phyloP scores from a whole-genome alignment of 2,113 vertebrate species.

The Bos taurus region ARS-UCD2.0 NC_037357.1:107536001-107536500 shows the following conservation, averaged over 20 bases:
- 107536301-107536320: constrained; percentile 88
- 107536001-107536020: constrained; percentile 86
- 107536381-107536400: constrained; percentile 89
- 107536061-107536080: constrained; percentile 88
- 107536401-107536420: constrained; percentile 90
- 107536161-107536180: constrained; percentile 90
- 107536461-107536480: constrained; percentile 77
- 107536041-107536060: constrained; percentile 87
- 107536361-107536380: constrained; percentile 92
- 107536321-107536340: constrained; percentile 91
- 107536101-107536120: constrained; percentile 78
- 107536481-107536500: constrained; percentile 89
- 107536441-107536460: constrained; percentile 86
- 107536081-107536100: constrained; percentile 85
- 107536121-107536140: constrained; percentile 70
- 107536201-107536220: constrained; percentile 89
- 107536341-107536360: constrained; percentile 85
- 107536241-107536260: constrained; percentile 90
- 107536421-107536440: constrained; percentile 87
- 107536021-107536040: constrained; percentile 82
- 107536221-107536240: constrained; percentile 85
- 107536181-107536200: constrained; percentile 89
- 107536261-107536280: constrained; percentile 86
- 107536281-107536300: constrained; percentile 87
- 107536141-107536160: constrained; percentile 84